A percentile compares a stretch with the other conserved stretches of the same genome.
Conservation (phyloP, 2,113 vertebrate species). For the Macquaria ambigua region DNA sequence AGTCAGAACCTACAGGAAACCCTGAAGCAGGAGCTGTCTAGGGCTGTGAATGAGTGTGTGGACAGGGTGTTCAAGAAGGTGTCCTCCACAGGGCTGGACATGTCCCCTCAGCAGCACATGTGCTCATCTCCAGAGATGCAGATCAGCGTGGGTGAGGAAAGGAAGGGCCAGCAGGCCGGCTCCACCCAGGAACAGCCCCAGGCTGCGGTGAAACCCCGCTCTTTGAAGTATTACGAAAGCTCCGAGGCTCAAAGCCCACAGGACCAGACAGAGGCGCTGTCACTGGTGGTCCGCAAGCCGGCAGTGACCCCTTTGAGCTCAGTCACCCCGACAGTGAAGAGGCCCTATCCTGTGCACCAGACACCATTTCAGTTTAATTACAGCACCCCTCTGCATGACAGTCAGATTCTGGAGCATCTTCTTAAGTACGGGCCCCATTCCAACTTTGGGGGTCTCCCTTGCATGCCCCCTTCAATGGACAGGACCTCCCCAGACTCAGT, state of each 20-base stretch:
- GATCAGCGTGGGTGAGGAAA: conserved; percentile 57
- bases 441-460: conserved; percentile 74
- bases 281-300: conserved; percentile 82
- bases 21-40: conserved; percentile 89
- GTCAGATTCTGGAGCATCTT: conserved; percentile 87
- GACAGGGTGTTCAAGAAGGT: conserved; percentile 88
- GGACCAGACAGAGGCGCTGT: conserved; percentile 80
- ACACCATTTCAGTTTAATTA: conserved; percentile 80
- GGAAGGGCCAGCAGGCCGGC: conserved; percentile 64
- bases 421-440: conserved; percentile 82
- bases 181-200: conserved; percentile 68
- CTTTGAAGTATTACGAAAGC: conserved; percentile 79
- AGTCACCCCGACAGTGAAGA: conserved; percentile 78
- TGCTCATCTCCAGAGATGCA: conserved; percentile 73
- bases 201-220: conserved; percentile 57
- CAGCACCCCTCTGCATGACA: conserved; percentile 82
- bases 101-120: conserved; percentile 68
- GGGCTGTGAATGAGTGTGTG: conserved; percentile 87
- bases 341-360: conserved; percentile 79
- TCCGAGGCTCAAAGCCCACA: conserved; percentile 76
- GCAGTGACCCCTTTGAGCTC: conserved; percentile 70
- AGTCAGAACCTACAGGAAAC: conserved; percentile 84
- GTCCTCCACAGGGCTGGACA: conserved; percentile 63
- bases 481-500: conserved; percentile 79
- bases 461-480: conserved; percentile 76